A percentile compares a stretch with the other conserved stretches of the same genome.
phyloP scores from a whole-genome alignment of 2,113 vertebrate genomes.

The Eolophus roseicapilla region DNA sequence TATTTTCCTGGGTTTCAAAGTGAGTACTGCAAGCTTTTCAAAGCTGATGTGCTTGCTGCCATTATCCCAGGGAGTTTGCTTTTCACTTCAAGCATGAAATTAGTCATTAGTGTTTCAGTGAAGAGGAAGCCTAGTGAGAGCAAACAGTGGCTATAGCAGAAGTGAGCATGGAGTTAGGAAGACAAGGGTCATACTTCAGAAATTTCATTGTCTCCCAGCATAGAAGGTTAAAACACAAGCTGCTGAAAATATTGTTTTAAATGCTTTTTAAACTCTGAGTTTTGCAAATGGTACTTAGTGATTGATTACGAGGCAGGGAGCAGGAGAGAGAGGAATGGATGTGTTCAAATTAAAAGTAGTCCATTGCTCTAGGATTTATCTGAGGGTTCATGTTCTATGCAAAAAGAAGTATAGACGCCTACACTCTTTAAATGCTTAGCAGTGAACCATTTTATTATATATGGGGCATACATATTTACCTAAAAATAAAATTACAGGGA shows the following conservation, averaged over 20 bases:
- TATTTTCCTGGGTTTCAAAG: not conserved
- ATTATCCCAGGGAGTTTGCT: not conserved
- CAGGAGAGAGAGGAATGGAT: not conserved
- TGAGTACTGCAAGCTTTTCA: not conserved
- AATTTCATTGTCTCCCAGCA: not conserved
- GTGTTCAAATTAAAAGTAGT: not conserved
- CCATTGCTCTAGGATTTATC: not conserved
- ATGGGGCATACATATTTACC: slow-evolving; percentile 30
- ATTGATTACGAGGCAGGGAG: not conserved
- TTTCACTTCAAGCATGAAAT: not conserved
- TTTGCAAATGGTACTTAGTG: not conserved
- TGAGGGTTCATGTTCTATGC: not conserved
- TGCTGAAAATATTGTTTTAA: not conserved
- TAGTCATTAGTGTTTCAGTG: not conserved
- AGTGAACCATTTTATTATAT: slow-evolving; percentile 31
- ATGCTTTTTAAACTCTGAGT: not conserved
- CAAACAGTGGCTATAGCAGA: not conserved
- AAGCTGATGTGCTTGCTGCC: not conserved
- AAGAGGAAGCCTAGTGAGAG: not conserved
- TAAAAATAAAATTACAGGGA: slow-evolving; percentile 50
- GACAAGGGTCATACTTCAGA: not conserved
- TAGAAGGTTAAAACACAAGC: not conserved
- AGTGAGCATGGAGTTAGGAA: not conserved
- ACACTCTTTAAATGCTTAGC: not conserved
- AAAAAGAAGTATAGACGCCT: not conserved